These are phyloP conservation scores for Halcyon leucocephala DNA, from an alignment of 2,797 vertebrate genomes.

Conservation along the genomic window DNA sequence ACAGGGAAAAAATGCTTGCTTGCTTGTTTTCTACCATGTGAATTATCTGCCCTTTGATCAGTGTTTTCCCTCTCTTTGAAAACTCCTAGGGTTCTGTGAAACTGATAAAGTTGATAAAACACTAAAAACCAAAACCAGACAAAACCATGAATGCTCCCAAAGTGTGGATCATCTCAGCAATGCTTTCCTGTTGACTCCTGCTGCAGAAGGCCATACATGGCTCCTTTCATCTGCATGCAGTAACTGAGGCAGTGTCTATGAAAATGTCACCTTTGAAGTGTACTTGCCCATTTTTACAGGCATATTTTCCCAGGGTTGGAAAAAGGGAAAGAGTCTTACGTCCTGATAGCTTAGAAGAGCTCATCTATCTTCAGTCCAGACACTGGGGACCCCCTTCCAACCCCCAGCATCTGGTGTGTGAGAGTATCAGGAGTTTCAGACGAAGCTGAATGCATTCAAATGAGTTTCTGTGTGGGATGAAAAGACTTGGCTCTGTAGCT, in stretches of 20 bases:
- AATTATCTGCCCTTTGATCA: constrained; percentile 37
- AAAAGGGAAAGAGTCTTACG: not conserved
- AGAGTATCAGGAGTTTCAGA: not conserved
- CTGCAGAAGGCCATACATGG: not conserved
- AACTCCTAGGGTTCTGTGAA: not conserved
- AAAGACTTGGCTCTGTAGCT: not conserved
- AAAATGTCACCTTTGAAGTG: not conserved
- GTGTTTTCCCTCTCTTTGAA: constrained; percentile 31
- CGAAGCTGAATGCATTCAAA: not conserved
- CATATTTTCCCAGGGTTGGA: not conserved
- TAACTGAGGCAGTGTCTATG: not conserved
- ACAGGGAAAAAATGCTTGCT: not conserved
- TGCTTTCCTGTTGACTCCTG: not conserved
- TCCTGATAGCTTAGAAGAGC: not conserved
- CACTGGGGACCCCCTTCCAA: not conserved
- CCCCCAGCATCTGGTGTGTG: not conserved
- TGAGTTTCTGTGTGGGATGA: not conserved
- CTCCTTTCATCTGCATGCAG: not conserved
- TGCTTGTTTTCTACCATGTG: not conserved
- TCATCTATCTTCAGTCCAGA: not conserved
- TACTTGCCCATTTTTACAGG: not conserved
- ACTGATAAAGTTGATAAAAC: not conserved
- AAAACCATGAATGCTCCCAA: not conserved
- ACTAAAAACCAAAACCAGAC: not conserved
- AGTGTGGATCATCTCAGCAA: not conserved